A percentile compares a stretch with the other conserved stretches of the same genome.
Evolutionary conservation across 2,113 vertebrate species (phyloP).

Genomic region (Irena cyanogastra): DNA sequence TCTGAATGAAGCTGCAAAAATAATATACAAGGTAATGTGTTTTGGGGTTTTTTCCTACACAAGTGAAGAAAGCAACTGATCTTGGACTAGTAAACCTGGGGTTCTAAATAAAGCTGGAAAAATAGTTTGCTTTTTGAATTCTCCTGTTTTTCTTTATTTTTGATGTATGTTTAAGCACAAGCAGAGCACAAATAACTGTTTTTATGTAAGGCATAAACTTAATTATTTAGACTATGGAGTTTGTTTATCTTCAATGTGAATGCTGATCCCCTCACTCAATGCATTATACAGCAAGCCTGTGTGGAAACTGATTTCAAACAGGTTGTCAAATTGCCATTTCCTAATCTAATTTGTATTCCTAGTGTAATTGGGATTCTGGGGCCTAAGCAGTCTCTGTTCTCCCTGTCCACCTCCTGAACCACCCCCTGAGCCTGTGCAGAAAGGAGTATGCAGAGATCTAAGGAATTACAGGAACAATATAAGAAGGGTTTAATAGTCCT

Average conservation of each 20-base stretch:
- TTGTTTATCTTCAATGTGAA: not conserved
- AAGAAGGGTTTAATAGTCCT: not conserved
- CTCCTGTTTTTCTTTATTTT: not conserved
- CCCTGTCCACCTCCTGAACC: not conserved
- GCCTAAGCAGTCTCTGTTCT: not conserved
- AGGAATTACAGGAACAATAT: not conserved
- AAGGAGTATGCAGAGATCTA: not conserved
- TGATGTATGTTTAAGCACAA: not conserved
- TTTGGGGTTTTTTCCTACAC: not conserved
- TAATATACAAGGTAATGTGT: conserved; percentile 90
- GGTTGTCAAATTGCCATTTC: not conserved
- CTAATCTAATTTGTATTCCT: not conserved
- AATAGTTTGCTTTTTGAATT: not conserved
- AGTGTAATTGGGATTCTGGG: not conserved
- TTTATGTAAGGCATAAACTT: not conserved
- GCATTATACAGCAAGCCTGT: not conserved
- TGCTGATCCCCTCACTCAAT: not conserved
- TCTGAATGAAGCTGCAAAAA: conserved; percentile 90
- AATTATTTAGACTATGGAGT: too few relatives aligned
- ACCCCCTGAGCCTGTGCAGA: not conserved
- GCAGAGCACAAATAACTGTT: not conserved
- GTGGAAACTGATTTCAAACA: not conserved
- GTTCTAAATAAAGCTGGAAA: not conserved
- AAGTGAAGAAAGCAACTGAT: not conserved
- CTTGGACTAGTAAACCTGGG: not conserved